A percentile compares a stretch with the other conserved stretches of the same genome.
Conservation (phyloP, 2,797 vertebrate genomes). For the Pangasius djambal region DNA sequence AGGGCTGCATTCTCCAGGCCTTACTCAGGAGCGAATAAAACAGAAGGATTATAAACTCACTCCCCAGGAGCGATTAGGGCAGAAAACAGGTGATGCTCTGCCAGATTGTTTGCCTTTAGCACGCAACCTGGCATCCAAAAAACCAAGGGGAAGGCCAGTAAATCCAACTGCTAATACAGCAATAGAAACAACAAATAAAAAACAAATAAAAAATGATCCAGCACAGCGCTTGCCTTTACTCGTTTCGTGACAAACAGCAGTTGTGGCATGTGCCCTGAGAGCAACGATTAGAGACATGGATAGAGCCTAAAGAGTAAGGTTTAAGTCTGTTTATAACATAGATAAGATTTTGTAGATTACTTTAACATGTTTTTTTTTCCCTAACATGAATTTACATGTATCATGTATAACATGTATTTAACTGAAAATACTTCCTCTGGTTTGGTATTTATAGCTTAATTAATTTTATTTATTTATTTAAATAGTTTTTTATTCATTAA, state of each 20-base stretch:
- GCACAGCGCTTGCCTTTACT: constrained; percentile 41
- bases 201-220: constrained; percentile 43
- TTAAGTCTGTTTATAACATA: neutral
- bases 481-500: neutral
- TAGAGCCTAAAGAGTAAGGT: neutral
- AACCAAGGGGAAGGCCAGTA: constrained; percentile 47
- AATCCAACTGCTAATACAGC: constrained; percentile 64
- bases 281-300: neutral
- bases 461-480: neutral
- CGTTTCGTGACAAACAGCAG: constrained; percentile 53
- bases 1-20: constrained; percentile 67
- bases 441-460: neutral
- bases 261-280: constrained; percentile 24
- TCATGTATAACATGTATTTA: neutral
- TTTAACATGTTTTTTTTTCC: neutral
- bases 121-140: constrained; percentile 71
- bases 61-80: constrained; percentile 73
- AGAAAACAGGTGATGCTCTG: constrained; percentile 76
- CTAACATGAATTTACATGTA: neutral
- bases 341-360: neutral
- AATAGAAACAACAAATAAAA: constrained; percentile 64
- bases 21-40: constrained; percentile 79
- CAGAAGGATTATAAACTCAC: constrained; percentile 74
- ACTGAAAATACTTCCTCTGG: neutral
- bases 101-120: constrained; percentile 70